Evolutionary conservation across 2,888 invertebrate genomes (phyloP).

Genomic region (Rutpela maculata): DNA sequence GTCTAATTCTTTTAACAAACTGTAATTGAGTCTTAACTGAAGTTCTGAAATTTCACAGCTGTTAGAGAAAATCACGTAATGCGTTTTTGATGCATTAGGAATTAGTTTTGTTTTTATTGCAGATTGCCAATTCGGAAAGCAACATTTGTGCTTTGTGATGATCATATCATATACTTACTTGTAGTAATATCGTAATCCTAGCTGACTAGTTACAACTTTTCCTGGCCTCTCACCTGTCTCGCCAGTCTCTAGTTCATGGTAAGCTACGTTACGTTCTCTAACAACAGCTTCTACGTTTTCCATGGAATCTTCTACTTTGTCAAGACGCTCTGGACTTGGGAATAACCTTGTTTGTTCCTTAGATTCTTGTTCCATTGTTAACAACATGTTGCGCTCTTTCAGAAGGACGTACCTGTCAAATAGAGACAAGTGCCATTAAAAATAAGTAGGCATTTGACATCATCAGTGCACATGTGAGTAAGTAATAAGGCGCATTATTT

Average conservation of each 20-base stretch:
- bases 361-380: slow-evolving; percentile 95
- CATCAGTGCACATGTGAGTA: no score
- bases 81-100: no score
- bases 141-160: no score
- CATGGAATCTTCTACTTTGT: slow-evolving; percentile 97
- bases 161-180: slow-evolving; percentile 70
- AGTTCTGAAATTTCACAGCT: no score
- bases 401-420: slow-evolving; percentile 84
- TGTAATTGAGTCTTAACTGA: no score
- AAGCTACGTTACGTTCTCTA: slow-evolving; percentile 93
- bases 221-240: slow-evolving; percentile 87
- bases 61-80: no score
- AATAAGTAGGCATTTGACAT: not conserved
- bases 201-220: slow-evolving; percentile 76
- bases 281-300: slow-evolving; percentile 92
- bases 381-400: slow-evolving; percentile 97
- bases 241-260: slow-evolving; percentile 92
- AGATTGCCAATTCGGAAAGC: no score
- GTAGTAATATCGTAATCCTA: slow-evolving; percentile 80
- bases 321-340: slow-evolving; percentile 94
- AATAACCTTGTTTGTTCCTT: slow-evolving; percentile 81
- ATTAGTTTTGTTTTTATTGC: no score
- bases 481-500: no score
- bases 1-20: no score
- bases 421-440: slow-evolving; percentile 3